These are phyloP conservation scores for Diabrotica undecimpunctata DNA, from an alignment of 1,140 invertebrate genomes.

Conservation along the genomic window DNA sequence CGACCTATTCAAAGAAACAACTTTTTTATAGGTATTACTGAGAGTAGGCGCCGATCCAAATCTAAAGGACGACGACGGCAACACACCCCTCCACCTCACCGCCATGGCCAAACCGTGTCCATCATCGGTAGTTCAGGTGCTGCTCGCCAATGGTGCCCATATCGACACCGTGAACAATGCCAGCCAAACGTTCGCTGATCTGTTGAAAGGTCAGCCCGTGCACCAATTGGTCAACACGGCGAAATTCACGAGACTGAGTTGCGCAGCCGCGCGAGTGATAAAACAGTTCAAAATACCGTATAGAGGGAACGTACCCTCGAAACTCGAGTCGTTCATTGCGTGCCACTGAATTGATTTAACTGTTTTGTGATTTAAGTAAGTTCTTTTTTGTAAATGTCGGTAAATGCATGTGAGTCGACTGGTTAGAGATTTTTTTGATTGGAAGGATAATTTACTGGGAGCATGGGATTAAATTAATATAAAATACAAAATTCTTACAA, in stretches of 20 bases:
- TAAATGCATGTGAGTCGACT: not conserved
- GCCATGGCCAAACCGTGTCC: conserved; percentile 62
- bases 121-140: conserved; percentile 61
- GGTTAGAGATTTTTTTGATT: not conserved
- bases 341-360: conserved; percentile 48
- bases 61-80: conserved; percentile 70
- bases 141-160: conserved; percentile 79
- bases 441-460: too few relatives aligned
- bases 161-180: conserved; percentile 80
- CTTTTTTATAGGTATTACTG: conserved; percentile 60
- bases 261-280: conserved; percentile 75
- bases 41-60: conserved; percentile 79
- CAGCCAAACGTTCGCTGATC: conserved; percentile 70
- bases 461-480: too few relatives aligned
- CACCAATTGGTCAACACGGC: conserved; percentile 71
- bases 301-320: conserved; percentile 57
- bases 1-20: too few relatives aligned
- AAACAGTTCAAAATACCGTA: conserved; percentile 61
- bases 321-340: conserved; percentile 53
- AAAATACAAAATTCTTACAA: too few relatives aligned
- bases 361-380: not conserved
- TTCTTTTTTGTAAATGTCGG: not conserved
- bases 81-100: conserved; percentile 79
- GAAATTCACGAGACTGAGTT: conserved; percentile 75
- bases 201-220: conserved; percentile 60